Conservation (phyloP, 35 echinoderm and acorn worm genomes). For the Apostichopus parvimensis region DNA sequence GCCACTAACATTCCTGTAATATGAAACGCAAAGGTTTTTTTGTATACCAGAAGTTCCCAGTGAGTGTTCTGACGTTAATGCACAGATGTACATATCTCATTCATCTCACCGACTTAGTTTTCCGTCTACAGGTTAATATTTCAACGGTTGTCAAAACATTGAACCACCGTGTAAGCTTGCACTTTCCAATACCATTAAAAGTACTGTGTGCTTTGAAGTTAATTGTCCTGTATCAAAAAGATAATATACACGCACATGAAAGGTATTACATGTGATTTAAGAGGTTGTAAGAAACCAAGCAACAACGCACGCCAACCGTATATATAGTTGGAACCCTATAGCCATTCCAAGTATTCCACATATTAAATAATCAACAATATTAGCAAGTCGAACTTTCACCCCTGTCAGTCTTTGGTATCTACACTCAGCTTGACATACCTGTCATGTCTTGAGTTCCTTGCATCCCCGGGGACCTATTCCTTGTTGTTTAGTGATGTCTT, state of each 20-base stretch:
- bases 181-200: neutral
- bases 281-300: neutral
- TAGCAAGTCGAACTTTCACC: neutral
- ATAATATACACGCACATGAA: neutral
- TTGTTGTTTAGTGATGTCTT: neutral
- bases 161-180: neutral
- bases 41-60: neutral
- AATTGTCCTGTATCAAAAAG: neutral
- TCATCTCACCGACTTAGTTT: neutral
- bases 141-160: slow-evolving; percentile 3
- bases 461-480: slow-evolving; percentile 37
- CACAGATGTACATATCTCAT: neutral
- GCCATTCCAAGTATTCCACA: neutral
- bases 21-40: neutral
- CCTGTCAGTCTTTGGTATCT: neutral
- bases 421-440: slow-evolving; percentile 1
- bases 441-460: slow-evolving; percentile 42
- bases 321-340: neutral
- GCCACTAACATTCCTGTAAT: neutral
- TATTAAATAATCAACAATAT: neutral
- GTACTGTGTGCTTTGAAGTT: neutral
- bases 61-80: neutral
- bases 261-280: neutral
- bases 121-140: neutral
- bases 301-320: neutral